Base-by-base conservation (phyloP, 2,888 invertebrate genomes). In the Himalopsyche kuldschensis region DNA sequence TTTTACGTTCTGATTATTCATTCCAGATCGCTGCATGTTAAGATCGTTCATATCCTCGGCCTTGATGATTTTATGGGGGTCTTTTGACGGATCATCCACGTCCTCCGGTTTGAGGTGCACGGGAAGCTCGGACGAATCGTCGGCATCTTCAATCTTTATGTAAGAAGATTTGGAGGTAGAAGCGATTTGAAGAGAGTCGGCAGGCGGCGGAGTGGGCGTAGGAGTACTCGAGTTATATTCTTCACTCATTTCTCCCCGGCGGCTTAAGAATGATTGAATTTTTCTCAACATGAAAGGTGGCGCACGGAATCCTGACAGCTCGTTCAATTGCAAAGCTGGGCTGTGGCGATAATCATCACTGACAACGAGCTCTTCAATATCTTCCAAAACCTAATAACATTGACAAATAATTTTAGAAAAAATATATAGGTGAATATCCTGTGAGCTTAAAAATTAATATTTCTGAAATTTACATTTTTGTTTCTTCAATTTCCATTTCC, bases 281-380 rank as follows among this genome's bases (percentile, higher is more conserved):
- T 96, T 96, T 84, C 93, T 92, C 47, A 95, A 88, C 93, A 96
- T 94, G 89, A 95, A 95, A 30, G 93, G 92, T 11, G 96, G 96
- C 0, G 95, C 95, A 88, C 94, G 93, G 88, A 96, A 96, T 0
- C 96, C 96, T 84, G 94, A 93, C 84, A 96, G 89, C 88, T 96
- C 95, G 77, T 94, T 93, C 24, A 94, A 89, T 89, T 94, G 92
- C 30, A 94, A 91, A 83, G 94, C 91, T 0, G 94, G 93, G 87
- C 90, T 94, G 88, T 93, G 93, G 87, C 92, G 92, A 87, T 96
- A 96, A 86, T 96, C 95, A 84, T 95, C 95, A 86, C 94, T 94
- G 85, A 93, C 92, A 10, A 95, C 94, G 82, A 96, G 90, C 88
- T 96, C 95, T 89, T 94, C 93, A 77, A 96, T 95, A 88, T 96